Evolutionary conservation across 2,113 vertebrate genomes (phyloP), one percentile per base, ranked within the genome.

Genomic region (Cavia aperea): DNA sequence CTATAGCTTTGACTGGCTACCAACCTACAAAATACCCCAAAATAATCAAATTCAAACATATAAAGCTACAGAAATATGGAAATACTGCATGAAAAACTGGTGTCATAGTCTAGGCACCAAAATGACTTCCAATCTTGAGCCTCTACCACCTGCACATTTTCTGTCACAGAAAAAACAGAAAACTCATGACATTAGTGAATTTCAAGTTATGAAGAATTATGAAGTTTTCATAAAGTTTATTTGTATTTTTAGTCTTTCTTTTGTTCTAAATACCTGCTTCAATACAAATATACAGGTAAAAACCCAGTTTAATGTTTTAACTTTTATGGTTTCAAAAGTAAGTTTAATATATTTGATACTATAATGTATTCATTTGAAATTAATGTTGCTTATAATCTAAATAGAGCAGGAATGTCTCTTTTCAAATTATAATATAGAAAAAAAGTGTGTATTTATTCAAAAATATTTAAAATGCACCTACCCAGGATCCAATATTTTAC

Each of bases 261-360:
- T 83, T 78, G 18, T 72, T 66, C 58, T 75, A 62, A 86, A 88
- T 77, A 56, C 86, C 54, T 92, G 7, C 3, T 68, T 93, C 87
- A 88, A 81, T 68, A 60, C 9, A 2, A 81, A 75, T 13, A 39
- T 83, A 81, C 58, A 7, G 24, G 2, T 79, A 19, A 31, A 84
- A 88, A 89, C 29, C 54, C 65, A 89, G 9, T 91, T 85, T 39
- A 95, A 90, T 6, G 13, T 88, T 89, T 78, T 66, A 66, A 96
- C 54, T 39, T 90, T 18, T 73, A 82, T 10, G 77, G 8, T 89
- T 90, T 92, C 29, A 43, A 90, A 79, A 81, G 4, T 24, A 94
- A 85, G 90, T 83, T 54, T 49, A 78, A 70, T 90, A 60, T 65
- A 88, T 33, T 39, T 88, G 31, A 89, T 26, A 51, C 72, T 83